These are phyloP conservation scores for Rhombomys opimus DNA, from an alignment of 2,113 vertebrate genomes.

Conservation along the genomic window DNA sequence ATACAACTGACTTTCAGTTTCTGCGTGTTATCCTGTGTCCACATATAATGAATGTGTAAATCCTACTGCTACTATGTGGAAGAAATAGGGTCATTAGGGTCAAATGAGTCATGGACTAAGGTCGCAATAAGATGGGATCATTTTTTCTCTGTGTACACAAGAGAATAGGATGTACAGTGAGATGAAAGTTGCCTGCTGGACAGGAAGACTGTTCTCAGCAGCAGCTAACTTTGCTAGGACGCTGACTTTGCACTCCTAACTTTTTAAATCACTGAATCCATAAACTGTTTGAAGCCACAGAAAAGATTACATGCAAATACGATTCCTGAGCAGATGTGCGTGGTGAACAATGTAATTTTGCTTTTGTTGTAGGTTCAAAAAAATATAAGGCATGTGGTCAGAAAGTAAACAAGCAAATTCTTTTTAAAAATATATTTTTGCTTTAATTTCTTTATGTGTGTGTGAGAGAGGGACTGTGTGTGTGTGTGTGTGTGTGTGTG, in stretches of 20 bases:
- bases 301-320: not conserved
- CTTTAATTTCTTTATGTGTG: not conserved
- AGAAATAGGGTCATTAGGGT: not conserved
- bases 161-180: not conserved
- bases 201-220: not conserved
- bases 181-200: not conserved
- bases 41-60: not conserved
- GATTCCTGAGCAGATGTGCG: not conserved
- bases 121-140: not conserved
- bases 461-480: not conserved
- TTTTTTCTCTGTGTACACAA: not conserved
- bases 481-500: not conserved
- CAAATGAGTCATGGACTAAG: not conserved
- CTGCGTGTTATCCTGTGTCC: not conserved
- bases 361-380: not conserved
- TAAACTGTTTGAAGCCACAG: not conserved
- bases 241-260: not conserved
- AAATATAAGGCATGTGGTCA: not conserved
- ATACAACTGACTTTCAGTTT: not conserved
- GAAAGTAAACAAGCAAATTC: not conserved
- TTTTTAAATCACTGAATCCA: not conserved
- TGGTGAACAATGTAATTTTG: not conserved
- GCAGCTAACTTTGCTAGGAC: not conserved
- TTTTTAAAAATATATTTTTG: not conserved
- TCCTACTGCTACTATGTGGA: not conserved